Evolutionary conservation across 2,888 invertebrate species (phyloP).

Genomic region (Drosophila picticornis): DNA sequence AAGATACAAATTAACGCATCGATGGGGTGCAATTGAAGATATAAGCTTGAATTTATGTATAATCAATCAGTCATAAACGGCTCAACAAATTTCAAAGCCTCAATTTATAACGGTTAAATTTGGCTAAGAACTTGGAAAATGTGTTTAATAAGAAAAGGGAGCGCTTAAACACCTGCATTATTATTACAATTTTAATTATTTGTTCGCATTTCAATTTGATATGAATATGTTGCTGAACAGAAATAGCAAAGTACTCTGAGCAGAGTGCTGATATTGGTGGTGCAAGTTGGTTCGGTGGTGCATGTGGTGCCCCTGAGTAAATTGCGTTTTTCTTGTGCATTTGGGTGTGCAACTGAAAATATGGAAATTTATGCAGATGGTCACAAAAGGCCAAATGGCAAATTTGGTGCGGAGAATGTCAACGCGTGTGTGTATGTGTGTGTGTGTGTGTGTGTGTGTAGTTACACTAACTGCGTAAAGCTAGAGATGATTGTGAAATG

Average conservation of each 20-base stretch:
- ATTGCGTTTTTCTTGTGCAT: slow-evolving; percentile 3
- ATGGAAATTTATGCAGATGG: too few relatives aligned
- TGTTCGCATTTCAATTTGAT: background rate
- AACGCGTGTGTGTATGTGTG: background rate
- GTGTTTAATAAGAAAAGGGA: background rate
- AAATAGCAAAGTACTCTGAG: background rate
- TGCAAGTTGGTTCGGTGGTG: background rate
- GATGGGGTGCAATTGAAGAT: background rate
- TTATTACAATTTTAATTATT: background rate
- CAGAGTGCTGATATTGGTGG: background rate
- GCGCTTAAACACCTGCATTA: background rate
- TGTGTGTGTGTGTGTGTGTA: slow-evolving; percentile 9
- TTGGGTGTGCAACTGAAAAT: background rate
- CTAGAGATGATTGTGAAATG: background rate
- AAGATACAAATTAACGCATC: background rate
- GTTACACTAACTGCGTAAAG: slow-evolving; percentile 14
- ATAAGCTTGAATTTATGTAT: background rate
- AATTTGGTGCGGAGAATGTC: background rate
- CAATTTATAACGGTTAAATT: background rate
- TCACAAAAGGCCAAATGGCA: slow-evolving; percentile 1
- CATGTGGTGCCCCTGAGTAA: slow-evolving; percentile 17
- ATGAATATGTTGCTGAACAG: background rate
- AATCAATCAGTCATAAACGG: background rate
- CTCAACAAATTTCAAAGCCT: background rate
- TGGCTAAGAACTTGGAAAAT: background rate